Evolutionary conservation across 1,140 invertebrate genomes (phyloP), one percentile per base, ranked within the genome.

Genomic region (Zaprionus inermis): DNA sequence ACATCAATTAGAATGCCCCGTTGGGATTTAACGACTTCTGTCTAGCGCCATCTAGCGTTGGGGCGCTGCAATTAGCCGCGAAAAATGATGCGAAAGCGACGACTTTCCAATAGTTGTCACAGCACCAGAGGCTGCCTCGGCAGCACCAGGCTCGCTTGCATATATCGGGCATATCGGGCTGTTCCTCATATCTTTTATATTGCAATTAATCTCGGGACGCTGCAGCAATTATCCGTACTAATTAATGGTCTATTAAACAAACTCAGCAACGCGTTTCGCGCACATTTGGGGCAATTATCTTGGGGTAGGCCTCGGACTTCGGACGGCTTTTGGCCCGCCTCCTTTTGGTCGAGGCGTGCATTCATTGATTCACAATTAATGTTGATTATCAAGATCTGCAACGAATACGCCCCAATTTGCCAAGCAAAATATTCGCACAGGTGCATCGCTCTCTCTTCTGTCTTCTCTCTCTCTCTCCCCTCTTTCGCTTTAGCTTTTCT

Each of bases 281-380:
- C 83, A 88, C 83, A 85, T 86, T 86, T 86, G 72, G 70, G 66
- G 65, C 82, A 86, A 86, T 88, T 88, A 88, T 67, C 51, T 36
- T 34, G 51, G 71, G 65, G 57, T 59, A 51, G 46, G 60, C 32
- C 22, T 57, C 9, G 22, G 20, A 56, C 76, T 41, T 41, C 64
- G 51, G 16, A 46, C 18, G 57, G 22, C 22, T 60, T 9, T 6
- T 3, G 34, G 22, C 14, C 38, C 66, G 72, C 81, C 72, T 57
- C 32, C 20, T 56, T 51, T 49, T 66, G 54, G 36, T 55, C 79
- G 32, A 76, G 82, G 82, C 82, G 79, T 86, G 82, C 83, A 86
- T 79, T 86, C 81, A 88, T 86, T 88, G 83, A 86, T 86, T 86
- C 79, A 88, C 76, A 82, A 88, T 88, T 86, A 88, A 82, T 82